phyloP scores from a whole-genome alignment of 2,113 vertebrate species.

The Enhydra lutris region DNA sequence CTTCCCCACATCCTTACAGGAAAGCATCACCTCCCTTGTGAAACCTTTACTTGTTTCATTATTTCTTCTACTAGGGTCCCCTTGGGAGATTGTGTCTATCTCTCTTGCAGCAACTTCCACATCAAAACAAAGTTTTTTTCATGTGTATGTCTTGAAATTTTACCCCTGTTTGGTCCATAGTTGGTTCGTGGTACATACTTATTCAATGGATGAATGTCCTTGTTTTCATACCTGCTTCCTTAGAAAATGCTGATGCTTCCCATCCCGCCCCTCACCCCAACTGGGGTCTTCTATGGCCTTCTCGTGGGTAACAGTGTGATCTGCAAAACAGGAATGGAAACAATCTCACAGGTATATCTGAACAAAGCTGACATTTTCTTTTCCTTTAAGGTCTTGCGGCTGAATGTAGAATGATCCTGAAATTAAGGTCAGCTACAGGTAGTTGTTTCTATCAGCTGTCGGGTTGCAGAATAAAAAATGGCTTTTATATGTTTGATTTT shows the following conservation, averaged over 20 bases:
- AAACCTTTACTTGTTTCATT: not conserved
- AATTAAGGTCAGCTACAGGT: constrained; percentile 55
- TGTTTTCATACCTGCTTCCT: not conserved
- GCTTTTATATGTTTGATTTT: constrained; percentile 67
- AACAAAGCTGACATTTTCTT: not conserved
- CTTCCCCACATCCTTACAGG: no score
- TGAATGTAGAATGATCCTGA: constrained; percentile 52
- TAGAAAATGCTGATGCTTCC: not conserved
- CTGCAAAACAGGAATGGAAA: not conserved
- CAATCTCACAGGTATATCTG: not conserved
- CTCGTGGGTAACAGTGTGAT: not conserved
- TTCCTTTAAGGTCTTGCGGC: constrained; percentile 10
- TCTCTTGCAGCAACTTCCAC: not conserved
- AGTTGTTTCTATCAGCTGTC: constrained; percentile 52
- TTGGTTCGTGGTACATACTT: not conserved
- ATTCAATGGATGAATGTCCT: not conserved
- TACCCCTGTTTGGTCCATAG: not conserved
- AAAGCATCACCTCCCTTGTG: not conserved
- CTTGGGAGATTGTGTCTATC: accelerated
- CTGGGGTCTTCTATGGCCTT: not conserved
- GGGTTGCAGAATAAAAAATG: constrained; percentile 31
- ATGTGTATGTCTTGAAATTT: not conserved
- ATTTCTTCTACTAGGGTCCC: not conserved
- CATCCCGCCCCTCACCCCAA: accelerated
- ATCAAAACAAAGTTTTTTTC: not conserved